Evolutionary conservation across 2,888 invertebrate species (phyloP).

Genomic region (Parapristionchus giblindavisi): DNA sequence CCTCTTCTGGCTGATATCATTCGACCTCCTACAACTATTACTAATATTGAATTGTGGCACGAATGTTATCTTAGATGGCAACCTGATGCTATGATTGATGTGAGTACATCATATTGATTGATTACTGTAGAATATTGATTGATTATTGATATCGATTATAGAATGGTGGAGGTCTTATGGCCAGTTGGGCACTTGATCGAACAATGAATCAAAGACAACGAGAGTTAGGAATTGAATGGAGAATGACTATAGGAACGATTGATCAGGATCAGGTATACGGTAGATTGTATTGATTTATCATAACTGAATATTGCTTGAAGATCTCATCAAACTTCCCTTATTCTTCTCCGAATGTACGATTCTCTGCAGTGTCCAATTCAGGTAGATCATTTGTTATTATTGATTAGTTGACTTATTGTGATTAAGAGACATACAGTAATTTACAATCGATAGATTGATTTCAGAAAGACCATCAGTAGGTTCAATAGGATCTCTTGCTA

Average conservation of each 20-base stretch:
- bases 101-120: neutral
- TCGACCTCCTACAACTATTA: constrained; percentile 46
- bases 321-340: constrained; percentile 31
- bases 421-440: no score
- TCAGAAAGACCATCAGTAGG: constrained; percentile 31
- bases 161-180: constrained; percentile 18
- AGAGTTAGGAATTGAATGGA: constrained; percentile 30
- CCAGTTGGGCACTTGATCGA: constrained; percentile 28
- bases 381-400: no score
- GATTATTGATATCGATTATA: neutral
- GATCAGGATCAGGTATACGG: neutral
- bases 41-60: constrained; percentile 50
- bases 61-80: constrained; percentile 56
- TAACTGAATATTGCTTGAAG: neutral
- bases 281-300: neutral
- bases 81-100: constrained; percentile 41
- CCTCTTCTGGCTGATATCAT: constrained; percentile 41
- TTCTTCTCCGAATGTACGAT: constrained; percentile 4
- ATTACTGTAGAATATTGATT: neutral
- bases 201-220: constrained; percentile 1
- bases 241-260: constrained; percentile 24
- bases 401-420: neutral
- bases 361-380: no score
- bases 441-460: neutral
- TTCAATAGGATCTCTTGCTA: constrained; percentile 22